A percentile compares a stretch with the other conserved stretches of the same genome.
Conservation (phyloP, 35 echinoderm and acorn worm genomes). For the Heliocidaris erythrogramma region DNA sequence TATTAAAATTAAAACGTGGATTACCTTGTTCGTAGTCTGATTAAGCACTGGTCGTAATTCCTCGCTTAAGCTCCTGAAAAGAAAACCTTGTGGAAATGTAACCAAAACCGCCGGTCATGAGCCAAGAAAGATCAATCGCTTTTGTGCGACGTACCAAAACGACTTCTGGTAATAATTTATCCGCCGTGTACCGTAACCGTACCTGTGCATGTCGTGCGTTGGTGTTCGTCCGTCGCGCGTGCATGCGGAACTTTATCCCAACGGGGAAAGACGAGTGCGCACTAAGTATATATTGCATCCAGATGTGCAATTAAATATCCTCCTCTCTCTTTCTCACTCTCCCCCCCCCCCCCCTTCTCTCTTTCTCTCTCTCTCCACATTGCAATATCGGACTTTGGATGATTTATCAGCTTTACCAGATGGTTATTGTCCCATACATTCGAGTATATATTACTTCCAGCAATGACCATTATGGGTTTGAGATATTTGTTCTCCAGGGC, state of each 20-base stretch:
- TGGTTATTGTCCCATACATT: neutral
- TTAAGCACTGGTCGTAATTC: neutral
- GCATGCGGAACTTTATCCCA: neutral
- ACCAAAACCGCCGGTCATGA: neutral
- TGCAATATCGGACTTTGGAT: neutral
- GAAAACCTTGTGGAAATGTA: neutral
- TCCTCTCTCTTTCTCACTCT: neutral
- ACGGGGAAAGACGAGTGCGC: neutral
- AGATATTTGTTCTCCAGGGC: too few relatives aligned
- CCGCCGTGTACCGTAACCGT: neutral
- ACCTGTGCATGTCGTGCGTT: neutral
- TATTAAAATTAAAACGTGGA: neutral
- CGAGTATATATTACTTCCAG: neutral
- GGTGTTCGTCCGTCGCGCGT: neutral
- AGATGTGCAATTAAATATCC: neutral
- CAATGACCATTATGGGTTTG: too few relatives aligned
- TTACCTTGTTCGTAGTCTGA: neutral
- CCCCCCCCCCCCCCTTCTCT: neutral
- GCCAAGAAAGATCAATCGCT: neutral
- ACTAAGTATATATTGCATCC: neutral
- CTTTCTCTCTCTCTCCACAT: neutral
- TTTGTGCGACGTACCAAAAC: neutral
- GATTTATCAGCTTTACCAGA: neutral
- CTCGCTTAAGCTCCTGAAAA: neutral
- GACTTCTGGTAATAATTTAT: neutral